phyloP scores from a whole-genome alignment of 1,140 invertebrate genomes.

The Scaptomyza hsui region DNA sequence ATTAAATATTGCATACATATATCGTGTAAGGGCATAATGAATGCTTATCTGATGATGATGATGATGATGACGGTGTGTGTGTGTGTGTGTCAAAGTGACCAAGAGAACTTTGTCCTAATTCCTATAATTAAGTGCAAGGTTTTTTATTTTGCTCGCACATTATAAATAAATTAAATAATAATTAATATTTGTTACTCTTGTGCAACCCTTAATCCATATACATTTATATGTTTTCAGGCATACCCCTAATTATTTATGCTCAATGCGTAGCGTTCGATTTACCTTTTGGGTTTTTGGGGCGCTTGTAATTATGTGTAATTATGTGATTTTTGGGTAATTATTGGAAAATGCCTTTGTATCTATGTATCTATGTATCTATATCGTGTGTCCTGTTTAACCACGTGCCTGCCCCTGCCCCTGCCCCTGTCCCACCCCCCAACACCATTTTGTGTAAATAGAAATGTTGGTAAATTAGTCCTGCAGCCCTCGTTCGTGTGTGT shows the following conservation, averaged over 20 bases:
- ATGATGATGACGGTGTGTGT: too few relatives aligned
- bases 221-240: background rate
- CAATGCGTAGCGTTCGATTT: slow-evolving; percentile 41
- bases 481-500: slow-evolving; percentile 15
- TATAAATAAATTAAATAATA: slow-evolving; percentile 67
- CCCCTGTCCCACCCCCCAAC: too few relatives aligned
- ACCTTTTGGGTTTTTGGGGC: slow-evolving; percentile 4
- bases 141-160: slow-evolving; percentile 15
- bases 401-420: slow-evolving; percentile 39
- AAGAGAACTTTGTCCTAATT: slow-evolving; percentile 48
- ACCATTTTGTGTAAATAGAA: slow-evolving; percentile 62
- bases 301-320: slow-evolving; percentile 72
- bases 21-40: slow-evolving; percentile 32
- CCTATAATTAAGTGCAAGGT: slow-evolving; percentile 56
- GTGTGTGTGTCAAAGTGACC: slow-evolving; percentile 38
- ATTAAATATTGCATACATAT: slow-evolving; percentile 69
- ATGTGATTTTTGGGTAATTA: slow-evolving; percentile 79
- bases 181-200: slow-evolving; percentile 53
- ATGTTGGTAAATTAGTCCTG: slow-evolving; percentile 59
- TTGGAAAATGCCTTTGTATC: slow-evolving; percentile 67
- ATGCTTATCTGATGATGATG: slow-evolving; percentile 34
- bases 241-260: slow-evolving; percentile 59
- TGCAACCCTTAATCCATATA: background rate
- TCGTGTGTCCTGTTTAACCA: slow-evolving; percentile 41
- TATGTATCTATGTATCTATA: slow-evolving; percentile 5